A percentile compares a stretch with the other conserved stretches of the same genome.
phyloP scores from a whole-genome alignment of 37 sponge, comb jelly and placozoan genomes.

The Agelas oroides region DNA sequence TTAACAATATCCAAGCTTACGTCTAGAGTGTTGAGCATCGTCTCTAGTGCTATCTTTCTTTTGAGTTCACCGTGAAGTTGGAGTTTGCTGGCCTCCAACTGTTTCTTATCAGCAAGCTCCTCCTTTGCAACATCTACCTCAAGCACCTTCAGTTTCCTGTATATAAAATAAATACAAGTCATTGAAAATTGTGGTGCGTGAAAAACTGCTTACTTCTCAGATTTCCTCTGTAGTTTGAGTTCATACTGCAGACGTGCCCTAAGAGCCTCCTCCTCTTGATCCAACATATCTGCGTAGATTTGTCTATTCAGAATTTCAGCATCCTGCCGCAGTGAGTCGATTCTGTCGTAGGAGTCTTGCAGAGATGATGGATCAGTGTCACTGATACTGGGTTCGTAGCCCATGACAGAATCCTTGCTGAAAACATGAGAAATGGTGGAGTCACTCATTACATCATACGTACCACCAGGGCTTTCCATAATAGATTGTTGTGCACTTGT shows the following conservation, averaged over 20 bases:
- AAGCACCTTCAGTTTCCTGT: not conserved
- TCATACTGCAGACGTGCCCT: conserved; percentile 22
- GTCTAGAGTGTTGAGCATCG: conserved; percentile 24
- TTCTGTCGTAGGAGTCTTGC: too few relatives aligned
- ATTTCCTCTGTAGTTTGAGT: conserved; percentile 10
- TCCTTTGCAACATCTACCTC: not conserved
- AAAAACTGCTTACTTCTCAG: not conserved
- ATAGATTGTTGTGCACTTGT: too few relatives aligned
- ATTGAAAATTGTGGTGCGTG: not conserved
- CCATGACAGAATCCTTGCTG: too few relatives aligned
- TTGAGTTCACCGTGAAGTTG: conserved; percentile 7
- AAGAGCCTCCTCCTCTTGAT: conserved; percentile 34
- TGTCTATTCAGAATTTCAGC: conserved; percentile 14
- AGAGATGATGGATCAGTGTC: too few relatives aligned
- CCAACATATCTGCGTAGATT: conserved; percentile 18
- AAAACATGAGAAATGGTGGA: too few relatives aligned
- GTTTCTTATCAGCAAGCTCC: not conserved
- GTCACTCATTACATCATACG: too few relatives aligned
- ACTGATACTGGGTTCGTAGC: too few relatives aligned
- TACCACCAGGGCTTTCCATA: too few relatives aligned
- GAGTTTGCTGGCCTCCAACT: not conserved
- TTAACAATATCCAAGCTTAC: conserved; percentile 1
- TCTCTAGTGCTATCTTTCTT: conserved; percentile 36
- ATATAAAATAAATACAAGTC: not conserved
- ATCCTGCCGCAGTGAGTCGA: not conserved